Percentiles rank a stretch among this genome's conserved stretches.
Evolutionary conservation across 1,140 invertebrate species (phyloP).

Genomic region (Vanessa atalanta): DNA sequence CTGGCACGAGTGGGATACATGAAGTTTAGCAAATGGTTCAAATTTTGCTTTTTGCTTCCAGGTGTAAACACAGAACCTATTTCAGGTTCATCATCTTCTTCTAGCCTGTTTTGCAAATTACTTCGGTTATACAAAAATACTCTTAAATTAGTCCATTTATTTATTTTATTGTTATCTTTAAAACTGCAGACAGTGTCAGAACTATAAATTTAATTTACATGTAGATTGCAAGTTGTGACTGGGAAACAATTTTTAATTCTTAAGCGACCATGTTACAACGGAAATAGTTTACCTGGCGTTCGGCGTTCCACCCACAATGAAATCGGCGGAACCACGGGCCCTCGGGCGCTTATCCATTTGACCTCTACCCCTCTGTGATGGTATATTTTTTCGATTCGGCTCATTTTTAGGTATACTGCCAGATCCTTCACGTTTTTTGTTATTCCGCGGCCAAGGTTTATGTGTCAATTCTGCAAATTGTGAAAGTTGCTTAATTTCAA

Average conservation of each 20-base stretch:
- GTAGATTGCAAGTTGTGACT: background rate
- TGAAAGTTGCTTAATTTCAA: background rate
- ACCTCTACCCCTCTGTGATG: slow-evolving; percentile 59
- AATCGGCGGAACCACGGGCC: slow-evolving; percentile 84
- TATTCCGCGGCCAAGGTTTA: slow-evolving; percentile 84
- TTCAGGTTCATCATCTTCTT: slow-evolving; percentile 84
- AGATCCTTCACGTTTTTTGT: slow-evolving; percentile 84
- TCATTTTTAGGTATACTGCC: slow-evolving; percentile 83
- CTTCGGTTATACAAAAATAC: background rate
- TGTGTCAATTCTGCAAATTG: slow-evolving; percentile 61
- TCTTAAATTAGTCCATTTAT: too few relatives aligned
- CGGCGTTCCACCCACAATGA: slow-evolving; percentile 85
- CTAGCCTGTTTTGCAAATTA: slow-evolving; percentile 58
- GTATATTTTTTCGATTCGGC: slow-evolving; percentile 66
- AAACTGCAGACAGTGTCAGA: too few relatives aligned
- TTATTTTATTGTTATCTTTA: too few relatives aligned
- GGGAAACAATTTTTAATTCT: background rate
- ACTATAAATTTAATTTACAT: too few relatives aligned
- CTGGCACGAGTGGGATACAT: slow-evolving; percentile 84
- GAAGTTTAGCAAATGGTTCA: slow-evolving; percentile 96
- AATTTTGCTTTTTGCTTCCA: slow-evolving; percentile 94
- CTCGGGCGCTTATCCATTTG: slow-evolving; percentile 88
- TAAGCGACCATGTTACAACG: background rate
- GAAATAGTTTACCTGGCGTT: slow-evolving; percentile 81
- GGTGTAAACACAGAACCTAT: slow-evolving; percentile 89